Percentiles rank a stretch among this genome's conserved stretches.
Conservation (phyloP, 2,888 invertebrate genomes). For the Molorchus minor region DNA sequence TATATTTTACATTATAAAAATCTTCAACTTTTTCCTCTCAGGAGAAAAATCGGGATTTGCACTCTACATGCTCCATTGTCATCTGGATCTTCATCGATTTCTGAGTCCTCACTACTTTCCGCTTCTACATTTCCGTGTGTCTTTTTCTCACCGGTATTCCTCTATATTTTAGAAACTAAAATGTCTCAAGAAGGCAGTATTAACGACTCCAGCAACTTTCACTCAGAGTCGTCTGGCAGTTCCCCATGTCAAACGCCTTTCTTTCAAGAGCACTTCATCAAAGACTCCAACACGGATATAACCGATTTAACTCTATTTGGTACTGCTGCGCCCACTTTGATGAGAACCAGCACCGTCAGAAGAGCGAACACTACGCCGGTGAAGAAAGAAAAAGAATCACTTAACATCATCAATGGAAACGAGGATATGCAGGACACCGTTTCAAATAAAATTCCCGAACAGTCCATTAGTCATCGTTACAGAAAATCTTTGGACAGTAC, state of each 20-base stretch:
- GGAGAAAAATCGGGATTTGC: no score
- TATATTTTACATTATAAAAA: no score
- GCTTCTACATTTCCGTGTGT: no score
- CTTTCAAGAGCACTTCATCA: slow-evolving; percentile 49
- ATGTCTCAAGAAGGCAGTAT: slow-evolving; percentile 43
- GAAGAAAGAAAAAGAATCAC: slow-evolving; percentile 42
- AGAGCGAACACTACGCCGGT: slow-evolving; percentile 49
- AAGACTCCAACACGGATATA: slow-evolving; percentile 35
- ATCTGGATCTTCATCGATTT: no score
- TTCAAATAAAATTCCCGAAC: slow-evolving; percentile 34
- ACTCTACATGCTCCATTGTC: no score
- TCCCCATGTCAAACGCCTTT: slow-evolving; percentile 53
- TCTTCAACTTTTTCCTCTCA: no score
- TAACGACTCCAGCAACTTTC: slow-evolving; percentile 50
- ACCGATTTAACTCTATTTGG: slow-evolving; percentile 55
- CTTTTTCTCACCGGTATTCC: no score
- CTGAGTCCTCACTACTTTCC: no score
- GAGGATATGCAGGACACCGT: slow-evolving; percentile 30
- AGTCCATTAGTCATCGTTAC: slow-evolving; percentile 29
- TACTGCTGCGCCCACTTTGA: slow-evolving; percentile 50
- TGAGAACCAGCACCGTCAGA: slow-evolving; percentile 57
- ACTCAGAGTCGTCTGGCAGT: slow-evolving; percentile 55
- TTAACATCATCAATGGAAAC: slow-evolving; percentile 15
- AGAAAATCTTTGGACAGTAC: slow-evolving; percentile 45
- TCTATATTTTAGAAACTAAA: slow-evolving; percentile 10